These are phyloP conservation scores for Potamarius usumacintae DNA, from an alignment of 2,113 vertebrate species.

Conservation along the genomic window DNA sequence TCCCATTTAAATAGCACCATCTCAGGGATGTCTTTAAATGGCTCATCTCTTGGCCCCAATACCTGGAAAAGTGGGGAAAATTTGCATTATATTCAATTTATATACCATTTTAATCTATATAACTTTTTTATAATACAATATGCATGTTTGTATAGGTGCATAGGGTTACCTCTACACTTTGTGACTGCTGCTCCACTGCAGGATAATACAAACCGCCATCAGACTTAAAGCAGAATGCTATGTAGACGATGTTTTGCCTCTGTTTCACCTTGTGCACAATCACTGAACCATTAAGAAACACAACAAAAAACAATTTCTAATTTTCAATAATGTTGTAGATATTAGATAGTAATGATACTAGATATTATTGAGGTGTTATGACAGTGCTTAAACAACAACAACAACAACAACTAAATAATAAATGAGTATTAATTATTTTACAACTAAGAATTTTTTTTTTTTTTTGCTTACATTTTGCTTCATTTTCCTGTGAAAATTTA, in stretches of 20 bases:
- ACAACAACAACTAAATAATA: background rate
- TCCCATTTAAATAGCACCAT: background rate
- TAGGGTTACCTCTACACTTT: background rate
- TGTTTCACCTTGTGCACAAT: background rate
- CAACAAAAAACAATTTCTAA: background rate
- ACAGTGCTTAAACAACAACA: background rate
- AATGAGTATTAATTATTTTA: background rate
- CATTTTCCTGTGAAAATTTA: background rate
- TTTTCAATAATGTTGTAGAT: background rate
- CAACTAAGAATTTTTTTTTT: background rate
- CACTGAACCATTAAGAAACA: constrained; percentile 3
- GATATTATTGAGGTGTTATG: background rate
- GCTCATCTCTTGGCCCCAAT: background rate
- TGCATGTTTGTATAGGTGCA: background rate
- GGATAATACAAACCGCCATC: background rate
- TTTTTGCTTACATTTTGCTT: background rate
- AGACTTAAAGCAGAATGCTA: background rate
- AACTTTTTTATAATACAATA: background rate
- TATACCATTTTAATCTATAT: background rate
- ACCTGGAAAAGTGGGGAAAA: background rate
- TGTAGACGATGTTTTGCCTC: background rate
- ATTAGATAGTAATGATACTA: background rate
- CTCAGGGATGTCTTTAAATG: accelerated
- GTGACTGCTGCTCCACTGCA: background rate
- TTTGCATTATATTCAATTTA: background rate